Percentiles rank a stretch among this genome's conserved stretches.
Evolutionary conservation across 2,797 vertebrate genomes (phyloP).

Genomic region (Nyctalus aviator): DNA sequence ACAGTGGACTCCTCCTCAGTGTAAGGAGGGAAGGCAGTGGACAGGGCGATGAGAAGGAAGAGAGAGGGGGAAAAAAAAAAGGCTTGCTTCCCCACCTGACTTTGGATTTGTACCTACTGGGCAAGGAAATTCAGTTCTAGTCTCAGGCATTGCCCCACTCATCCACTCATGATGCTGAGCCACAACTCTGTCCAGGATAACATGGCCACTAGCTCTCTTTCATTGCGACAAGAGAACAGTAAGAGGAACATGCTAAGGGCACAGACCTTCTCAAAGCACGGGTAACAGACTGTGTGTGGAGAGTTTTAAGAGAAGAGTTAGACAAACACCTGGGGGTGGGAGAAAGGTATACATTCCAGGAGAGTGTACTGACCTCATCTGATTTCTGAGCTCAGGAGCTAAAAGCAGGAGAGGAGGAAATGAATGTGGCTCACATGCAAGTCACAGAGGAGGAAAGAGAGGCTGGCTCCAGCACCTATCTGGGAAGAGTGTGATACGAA

Average conservation of each 20-base stretch:
- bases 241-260: neutral
- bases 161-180: neutral
- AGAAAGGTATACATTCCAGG: neutral
- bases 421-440: neutral
- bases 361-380: neutral
- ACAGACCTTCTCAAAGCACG: neutral
- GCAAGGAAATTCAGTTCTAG: constrained; percentile 19
- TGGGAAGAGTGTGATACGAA: neutral
- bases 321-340: neutral
- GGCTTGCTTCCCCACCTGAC: neutral
- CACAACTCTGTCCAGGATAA: neutral
- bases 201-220: neutral
- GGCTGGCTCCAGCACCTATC: neutral
- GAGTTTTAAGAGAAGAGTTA: neutral
- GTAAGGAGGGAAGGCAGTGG: neutral
- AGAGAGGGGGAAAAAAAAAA: neutral
- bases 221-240: neutral
- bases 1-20: neutral
- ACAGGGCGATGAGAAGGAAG: neutral
- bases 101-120: neutral
- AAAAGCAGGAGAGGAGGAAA: neutral
- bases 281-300: neutral
- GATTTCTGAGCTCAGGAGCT: neutral
- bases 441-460: neutral
- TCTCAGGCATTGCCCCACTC: neutral